Base-by-base conservation (phyloP, 2,113 vertebrate genomes). In the Lophius piscatorius region DNA sequence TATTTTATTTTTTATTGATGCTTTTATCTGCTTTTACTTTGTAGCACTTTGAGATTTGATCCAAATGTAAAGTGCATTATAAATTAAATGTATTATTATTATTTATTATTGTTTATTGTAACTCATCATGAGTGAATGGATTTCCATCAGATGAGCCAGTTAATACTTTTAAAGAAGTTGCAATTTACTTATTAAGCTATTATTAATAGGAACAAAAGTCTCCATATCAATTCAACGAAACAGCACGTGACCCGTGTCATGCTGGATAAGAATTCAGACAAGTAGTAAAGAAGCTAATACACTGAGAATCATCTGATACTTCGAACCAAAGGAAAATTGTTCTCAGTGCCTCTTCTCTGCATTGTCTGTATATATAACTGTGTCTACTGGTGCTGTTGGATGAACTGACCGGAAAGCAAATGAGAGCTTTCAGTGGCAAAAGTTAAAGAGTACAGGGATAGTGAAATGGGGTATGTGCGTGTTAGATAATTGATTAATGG, bases 401-500 rank as follows among this genome's bases (percentile, higher is more conserved):
- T 40, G 48, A 65, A 59, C 46, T 62, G 50, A 45, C 45, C 57
- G 63, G 52, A 71, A 52, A 63, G 34, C 36, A 40, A 81, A 71
- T 28, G 56, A 56, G 33, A 17, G 4, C 13, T 18, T 51, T 76
- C 55, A 59, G 48, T 44, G 48, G 63, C 65, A 60, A 44, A 61
- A 44, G 48, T 58, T 23, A 41, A 58, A 65, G 54, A 50, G 63
- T 41, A 33, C 33, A 38, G 48, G 10, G 55, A 50, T 52, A 21
- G 24, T 2, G 0, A 54, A 62, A 46, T 26, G 61, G 40, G 42
- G 7, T 60, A 18, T 55, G 61, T 45, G 45, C 54, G 50, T 39
- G 34, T 17, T 14, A 21, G 39, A 9, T 67, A 49, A 68, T 41
- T 72, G 75, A 75, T 78, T 72, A 76, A 65, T 70, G 46, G 55